A percentile compares a stretch with the other conserved stretches of the same genome.
Evolutionary conservation across 2,797 vertebrate genomes (phyloP).

Genomic region (Scomberomorus guttatus): DNA sequence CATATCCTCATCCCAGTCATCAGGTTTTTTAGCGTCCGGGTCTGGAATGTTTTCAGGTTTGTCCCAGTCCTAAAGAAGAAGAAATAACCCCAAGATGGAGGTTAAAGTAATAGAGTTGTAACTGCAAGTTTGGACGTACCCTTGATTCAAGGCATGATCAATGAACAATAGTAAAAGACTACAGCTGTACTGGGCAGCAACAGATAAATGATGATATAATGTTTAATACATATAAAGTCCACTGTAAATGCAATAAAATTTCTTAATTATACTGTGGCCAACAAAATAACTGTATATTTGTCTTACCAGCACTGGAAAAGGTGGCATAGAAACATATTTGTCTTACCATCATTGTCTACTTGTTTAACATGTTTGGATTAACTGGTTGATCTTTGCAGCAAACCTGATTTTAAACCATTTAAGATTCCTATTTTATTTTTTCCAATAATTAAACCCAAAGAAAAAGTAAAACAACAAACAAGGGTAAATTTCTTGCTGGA

Average conservation of each 20-base stretch:
- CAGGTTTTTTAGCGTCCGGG: conserved; percentile 95
- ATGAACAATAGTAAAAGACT: not conserved
- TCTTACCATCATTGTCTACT: no score
- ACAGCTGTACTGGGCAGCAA: no score
- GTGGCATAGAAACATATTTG: not conserved
- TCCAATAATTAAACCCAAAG: not conserved
- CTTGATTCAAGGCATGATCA: not conserved
- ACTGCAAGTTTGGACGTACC: no score
- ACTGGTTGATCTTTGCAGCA: not conserved
- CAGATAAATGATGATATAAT: no score
- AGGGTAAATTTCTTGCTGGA: not conserved
- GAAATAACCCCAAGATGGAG: not conserved
- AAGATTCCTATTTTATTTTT: no score
- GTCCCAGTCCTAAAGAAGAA: conserved; percentile 90
- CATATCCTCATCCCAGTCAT: conserved; percentile 98
- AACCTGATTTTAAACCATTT: not conserved
- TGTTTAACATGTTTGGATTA: not conserved
- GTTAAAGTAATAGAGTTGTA: not conserved
- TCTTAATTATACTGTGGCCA: no score
- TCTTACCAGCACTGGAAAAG: not conserved
- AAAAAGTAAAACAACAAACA: not conserved
- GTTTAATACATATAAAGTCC: no score
- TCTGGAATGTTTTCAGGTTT: conserved; percentile 95
- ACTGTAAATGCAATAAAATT: no score
- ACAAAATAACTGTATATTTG: no score